A percentile compares a stretch with the other conserved stretches of the same genome.
phyloP scores from a whole-genome alignment of 2,888 invertebrate genomes.

The Drosophila mercatorum region DNA sequence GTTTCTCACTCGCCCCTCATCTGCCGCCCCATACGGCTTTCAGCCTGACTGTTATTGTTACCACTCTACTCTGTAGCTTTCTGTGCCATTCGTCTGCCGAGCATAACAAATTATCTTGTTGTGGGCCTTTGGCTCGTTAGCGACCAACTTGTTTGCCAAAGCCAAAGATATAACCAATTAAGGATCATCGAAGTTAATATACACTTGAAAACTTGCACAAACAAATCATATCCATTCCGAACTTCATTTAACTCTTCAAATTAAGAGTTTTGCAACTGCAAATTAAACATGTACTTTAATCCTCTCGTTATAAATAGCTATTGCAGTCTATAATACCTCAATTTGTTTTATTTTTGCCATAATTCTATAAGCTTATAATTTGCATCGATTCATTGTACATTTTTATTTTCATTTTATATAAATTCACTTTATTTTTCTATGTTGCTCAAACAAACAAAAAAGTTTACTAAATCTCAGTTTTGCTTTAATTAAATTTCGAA shows the following conservation, averaged over 20 bases:
- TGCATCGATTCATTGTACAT: background rate
- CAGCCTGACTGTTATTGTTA: slow-evolving; percentile 31
- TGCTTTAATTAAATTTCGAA: background rate
- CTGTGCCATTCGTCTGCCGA: slow-evolving; percentile 55
- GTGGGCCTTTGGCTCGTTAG: slow-evolving; percentile 68
- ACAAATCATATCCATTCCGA: background rate
- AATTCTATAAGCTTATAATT: slow-evolving; percentile 1
- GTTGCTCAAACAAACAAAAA: background rate
- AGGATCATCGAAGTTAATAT: slow-evolving; percentile 41
- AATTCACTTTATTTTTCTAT: background rate
- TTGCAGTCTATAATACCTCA: background rate
- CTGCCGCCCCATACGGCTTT: background rate
- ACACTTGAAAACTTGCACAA: slow-evolving; percentile 26
- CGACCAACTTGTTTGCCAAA: slow-evolving; percentile 66
- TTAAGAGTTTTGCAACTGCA: background rate
- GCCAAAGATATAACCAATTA: slow-evolving; percentile 41
- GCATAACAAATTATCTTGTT: slow-evolving; percentile 75
- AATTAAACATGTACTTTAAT: background rate
- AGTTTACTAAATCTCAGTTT: background rate
- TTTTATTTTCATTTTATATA: background rate
- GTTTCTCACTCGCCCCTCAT: slow-evolving; percentile 21
- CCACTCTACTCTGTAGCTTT: slow-evolving; percentile 20
- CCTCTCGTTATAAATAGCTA: background rate
- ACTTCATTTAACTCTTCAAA: background rate
- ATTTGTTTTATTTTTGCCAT: background rate